phyloP scores from a whole-genome alignment of 2,797 vertebrate species.

The Anolis apletophallus region DNA sequence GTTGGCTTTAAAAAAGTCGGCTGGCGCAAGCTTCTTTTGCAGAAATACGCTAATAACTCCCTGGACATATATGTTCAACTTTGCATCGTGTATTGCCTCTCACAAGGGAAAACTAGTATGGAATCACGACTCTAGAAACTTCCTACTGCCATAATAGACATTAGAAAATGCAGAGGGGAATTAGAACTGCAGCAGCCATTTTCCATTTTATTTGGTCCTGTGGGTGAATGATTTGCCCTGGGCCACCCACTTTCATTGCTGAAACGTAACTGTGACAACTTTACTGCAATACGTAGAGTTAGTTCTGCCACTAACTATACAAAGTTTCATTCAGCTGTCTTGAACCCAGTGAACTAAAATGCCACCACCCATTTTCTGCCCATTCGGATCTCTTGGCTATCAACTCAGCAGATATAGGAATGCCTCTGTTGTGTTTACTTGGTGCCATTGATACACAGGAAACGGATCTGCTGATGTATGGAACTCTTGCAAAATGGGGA shows the following conservation, averaged over 20 bases:
- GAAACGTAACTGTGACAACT: not conserved
- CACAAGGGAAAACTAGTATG: not conserved
- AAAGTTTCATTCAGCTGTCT: conserved; percentile 10
- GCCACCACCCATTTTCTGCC: not conserved
- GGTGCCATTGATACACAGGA: conserved; percentile 6
- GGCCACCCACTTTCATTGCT: not conserved
- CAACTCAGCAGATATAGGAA: conserved; percentile 2
- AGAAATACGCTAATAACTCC: too few relatives aligned
- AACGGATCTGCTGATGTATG: conserved; percentile 1
- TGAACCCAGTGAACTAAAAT: not conserved
- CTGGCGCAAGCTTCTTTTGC: too few relatives aligned
- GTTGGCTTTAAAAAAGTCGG: too few relatives aligned
- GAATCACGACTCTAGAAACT: not conserved
- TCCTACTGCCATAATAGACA: not conserved
- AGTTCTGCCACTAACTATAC: not conserved
- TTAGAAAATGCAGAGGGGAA: not conserved
- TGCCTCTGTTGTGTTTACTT: not conserved
- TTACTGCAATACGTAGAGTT: not conserved
- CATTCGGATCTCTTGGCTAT: conserved; percentile 10
- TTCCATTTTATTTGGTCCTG: not conserved
- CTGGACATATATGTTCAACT: too few relatives aligned
- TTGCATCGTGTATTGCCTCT: not conserved
- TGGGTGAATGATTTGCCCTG: not conserved
- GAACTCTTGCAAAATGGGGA: conserved; percentile 10
- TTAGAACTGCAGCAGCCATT: not conserved